A percentile compares a stretch with the other conserved stretches of the same genome.
These are phyloP conservation scores for Macrostomum lignano DNA, from an alignment of 1,140 invertebrate species.

Conservation along the genomic window DNA sequence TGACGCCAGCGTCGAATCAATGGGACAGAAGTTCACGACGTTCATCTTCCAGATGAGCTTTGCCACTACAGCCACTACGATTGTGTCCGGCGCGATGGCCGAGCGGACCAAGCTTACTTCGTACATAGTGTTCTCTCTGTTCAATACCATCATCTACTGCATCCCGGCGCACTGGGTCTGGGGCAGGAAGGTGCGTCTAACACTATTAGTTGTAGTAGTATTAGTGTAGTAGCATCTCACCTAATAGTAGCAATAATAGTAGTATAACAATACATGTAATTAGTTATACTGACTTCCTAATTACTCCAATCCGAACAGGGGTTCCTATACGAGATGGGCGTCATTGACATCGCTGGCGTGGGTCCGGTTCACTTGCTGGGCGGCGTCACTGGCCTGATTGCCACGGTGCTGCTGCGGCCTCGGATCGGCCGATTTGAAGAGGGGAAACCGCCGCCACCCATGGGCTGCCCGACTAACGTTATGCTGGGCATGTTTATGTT, in stretches of 20 bases:
- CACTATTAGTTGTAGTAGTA: too few species aligned
- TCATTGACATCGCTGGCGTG: too few species aligned
- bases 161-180: slow-evolving; percentile 61
- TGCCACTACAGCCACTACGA: slow-evolving; percentile 57
- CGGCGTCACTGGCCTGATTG: slow-evolving; percentile 44
- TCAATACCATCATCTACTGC: slow-evolving; percentile 60
- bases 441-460: slow-evolving; percentile 30
- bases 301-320: too few species aligned
- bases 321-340: too few species aligned
- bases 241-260: too few species aligned
- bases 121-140: slow-evolving; percentile 42
- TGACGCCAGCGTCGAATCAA: slow-evolving; percentile 18
- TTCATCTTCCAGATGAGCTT: too few species aligned
- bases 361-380: slow-evolving; percentile 67
- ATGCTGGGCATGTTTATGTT: slow-evolving; percentile 65
- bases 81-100: slow-evolving; percentile 37
- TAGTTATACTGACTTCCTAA: too few species aligned
- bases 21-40: too few species aligned
- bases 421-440: slow-evolving; percentile 49
- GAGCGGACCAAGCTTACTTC: slow-evolving; percentile 6
- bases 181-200: too few species aligned
- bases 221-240: too few species aligned
- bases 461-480: slow-evolving; percentile 61
- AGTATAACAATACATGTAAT: too few species aligned
- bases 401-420: slow-evolving; percentile 59